Evolutionary conservation across 2,797 vertebrate genomes (phyloP), one percentile per base, ranked within the genome.

Genomic region (Rhabdomys pumilio): DNA sequence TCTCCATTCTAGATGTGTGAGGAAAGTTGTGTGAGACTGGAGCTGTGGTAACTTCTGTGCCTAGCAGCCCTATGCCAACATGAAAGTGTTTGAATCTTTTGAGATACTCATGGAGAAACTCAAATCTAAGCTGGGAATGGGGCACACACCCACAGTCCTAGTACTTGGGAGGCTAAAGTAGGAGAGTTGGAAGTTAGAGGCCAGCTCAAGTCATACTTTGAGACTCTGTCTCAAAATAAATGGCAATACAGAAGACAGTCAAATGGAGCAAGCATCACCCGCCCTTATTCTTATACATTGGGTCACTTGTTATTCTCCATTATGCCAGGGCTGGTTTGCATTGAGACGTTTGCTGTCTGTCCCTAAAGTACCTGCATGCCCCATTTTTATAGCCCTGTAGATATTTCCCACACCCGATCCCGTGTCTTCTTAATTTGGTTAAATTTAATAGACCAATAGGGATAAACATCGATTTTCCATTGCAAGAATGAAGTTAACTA

Each of bases 11-110:
- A 12, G 29, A 76, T 29, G 12, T 86, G 38, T 83, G 57, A n/a
- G 19, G 59, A 63, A 31, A 83, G 34, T 11, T 57, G 47, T 20
- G 0, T 38, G n/a, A 61, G 31, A 34, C 29, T 57, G n/a, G 65
- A 29, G 50, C 96, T 93, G 50, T 77, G 93, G 82, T 96, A 95
- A 93, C 96, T 97, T 97, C 97, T 96, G 94, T 96, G 96, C 95
- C 95, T 91, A 26, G 20, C 11, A 72, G 72, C 50, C 19, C 20
- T 63, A 15, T 61, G 44, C 72, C 72, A 50, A 69, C 26, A 1
- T 1, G 7, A 10, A 69, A 31, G 9, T 53, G 20, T 61, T n/a
- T 14, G 63, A 57, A 41, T 81, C 24, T 31, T 65, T 85, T 4
- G 2, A 38, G 59, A 11, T 79, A 5, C 29, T 86, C 57, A 12